These are phyloP conservation scores for Aythya baeri DNA, from an alignment of 2,113 vertebrate species.

Conservation along the genomic window DNA sequence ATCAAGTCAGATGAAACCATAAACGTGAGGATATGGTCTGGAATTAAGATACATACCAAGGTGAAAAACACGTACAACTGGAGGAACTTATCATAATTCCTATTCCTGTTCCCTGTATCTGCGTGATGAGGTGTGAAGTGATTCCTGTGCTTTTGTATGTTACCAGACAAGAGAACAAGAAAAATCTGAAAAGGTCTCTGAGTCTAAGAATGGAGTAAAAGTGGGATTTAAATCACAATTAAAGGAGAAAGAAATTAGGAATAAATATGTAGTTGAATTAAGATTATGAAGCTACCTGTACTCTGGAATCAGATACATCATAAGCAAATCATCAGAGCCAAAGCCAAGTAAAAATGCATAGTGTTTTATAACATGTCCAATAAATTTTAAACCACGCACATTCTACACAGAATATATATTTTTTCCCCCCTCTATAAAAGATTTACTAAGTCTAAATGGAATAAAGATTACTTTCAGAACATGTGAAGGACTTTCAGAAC, in stretches of 20 bases:
- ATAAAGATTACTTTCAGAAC: not conserved
- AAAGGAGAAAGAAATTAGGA: not conserved
- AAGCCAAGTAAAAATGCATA: not conserved
- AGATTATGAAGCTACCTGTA: not conserved
- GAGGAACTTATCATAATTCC: slow-evolving; percentile 14
- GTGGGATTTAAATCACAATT: not conserved
- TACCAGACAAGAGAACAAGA: slow-evolving; percentile 2
- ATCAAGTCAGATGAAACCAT: slow-evolving; percentile 21
- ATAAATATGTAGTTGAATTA: not conserved
- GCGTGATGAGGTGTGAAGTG: not conserved
- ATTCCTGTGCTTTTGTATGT: not conserved
- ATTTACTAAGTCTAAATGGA: not conserved
- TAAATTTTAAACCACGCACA: not conserved
- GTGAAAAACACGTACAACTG: slow-evolving; percentile 3
- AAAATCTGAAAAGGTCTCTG: not conserved
- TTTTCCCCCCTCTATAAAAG: not conserved
- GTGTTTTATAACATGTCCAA: not conserved
- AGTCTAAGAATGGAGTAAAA: not conserved
- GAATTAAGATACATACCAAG: slow-evolving; percentile 28
- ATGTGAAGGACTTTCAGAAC: not conserved
- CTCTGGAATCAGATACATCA: not conserved
- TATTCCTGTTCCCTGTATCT: not conserved
- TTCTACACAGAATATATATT: not conserved
- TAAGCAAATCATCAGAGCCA: not conserved
- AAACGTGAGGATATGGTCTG: slow-evolving; percentile 30